A percentile compares a stretch with the other conserved stretches of the same genome.
Conservation (phyloP, 2,113 vertebrate genomes). For the Plecturocebus donacophilus region DNA sequence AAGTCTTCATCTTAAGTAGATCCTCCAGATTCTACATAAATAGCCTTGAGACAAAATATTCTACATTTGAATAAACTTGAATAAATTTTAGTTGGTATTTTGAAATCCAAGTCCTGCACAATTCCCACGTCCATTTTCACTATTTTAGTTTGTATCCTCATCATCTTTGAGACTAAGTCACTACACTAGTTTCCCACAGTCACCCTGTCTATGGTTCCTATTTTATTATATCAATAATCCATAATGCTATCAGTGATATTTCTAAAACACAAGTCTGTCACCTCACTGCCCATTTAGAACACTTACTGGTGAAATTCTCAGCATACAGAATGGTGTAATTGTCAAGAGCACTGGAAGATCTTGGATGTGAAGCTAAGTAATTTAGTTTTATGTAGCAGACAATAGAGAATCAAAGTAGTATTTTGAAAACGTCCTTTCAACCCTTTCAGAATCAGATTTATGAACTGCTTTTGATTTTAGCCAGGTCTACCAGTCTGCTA, state of each 20-base stretch:
- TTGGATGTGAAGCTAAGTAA: not conserved
- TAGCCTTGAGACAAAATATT: not conserved
- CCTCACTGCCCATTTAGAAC: not conserved
- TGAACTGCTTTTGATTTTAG: constrained; percentile 14
- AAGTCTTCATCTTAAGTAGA: not conserved
- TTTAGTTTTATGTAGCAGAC: not conserved
- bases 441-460: not conserved
- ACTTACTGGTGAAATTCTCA: not conserved
- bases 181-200: not conserved
- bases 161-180: not conserved
- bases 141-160: not conserved
- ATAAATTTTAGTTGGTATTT: not conserved
- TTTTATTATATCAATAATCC: not conserved
- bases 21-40: not conserved
- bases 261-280: not conserved
- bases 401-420: not conserved
- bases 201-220: not conserved
- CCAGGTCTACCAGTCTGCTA: not conserved
- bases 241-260: not conserved
- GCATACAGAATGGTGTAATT: not conserved
- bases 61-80: not conserved
- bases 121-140: not conserved
- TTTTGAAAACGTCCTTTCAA: not conserved
- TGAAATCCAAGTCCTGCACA: not conserved
- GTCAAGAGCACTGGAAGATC: not conserved